Evolutionary conservation across 37 sponge, comb jelly and placozoan genomes (phyloP), one percentile per base, ranked within the genome.

Genomic region (Eunapius fragilis): DNA sequence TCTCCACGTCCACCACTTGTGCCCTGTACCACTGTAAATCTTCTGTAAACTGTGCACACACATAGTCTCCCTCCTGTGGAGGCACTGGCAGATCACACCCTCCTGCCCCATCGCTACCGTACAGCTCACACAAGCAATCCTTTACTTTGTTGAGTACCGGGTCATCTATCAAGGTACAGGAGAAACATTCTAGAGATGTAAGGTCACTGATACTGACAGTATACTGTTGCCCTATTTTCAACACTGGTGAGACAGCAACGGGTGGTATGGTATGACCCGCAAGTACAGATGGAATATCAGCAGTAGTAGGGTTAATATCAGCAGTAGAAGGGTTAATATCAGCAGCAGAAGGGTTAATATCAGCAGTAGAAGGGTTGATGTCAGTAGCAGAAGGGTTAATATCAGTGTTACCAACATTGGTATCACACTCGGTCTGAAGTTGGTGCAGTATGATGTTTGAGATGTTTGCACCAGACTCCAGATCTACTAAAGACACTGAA

Each of bases 351-450:
- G 3, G 7, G 23, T 75, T 36, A 11, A 6, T 6, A 12, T 76
- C 73, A 7, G 48, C 78, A 13, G 33, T 69, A 17, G 41, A 70
- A 26, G 25, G 80, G 22, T 68, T 80, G 19, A 73, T 36, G 22
- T 76, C 73, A 7, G 48, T 70, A 13, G 33, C 76, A 17, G 41
- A 70, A 26, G 25, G 80, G 22, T 68, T 80, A 6, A 3, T 70
- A 14, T 79, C 88, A 12, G 75, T 48, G 24, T 72, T 79, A 67
- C 74, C 85, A 23, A 73, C 78, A 68, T 45, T 74, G 27, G 86
- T 22, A 13, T 90, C 94, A 77, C 94, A 94, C 33, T 94, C 94
- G 12, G 82, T 77, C 23, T 94, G 82, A 41, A 94, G 82, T 22
- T 88, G 70, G n/a, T 82, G 71, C n/a, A 94, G 32, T 2, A 94